phyloP scores from a whole-genome alignment of 1,140 invertebrate genomes.

The Phenacoccus solenopsis region DNA sequence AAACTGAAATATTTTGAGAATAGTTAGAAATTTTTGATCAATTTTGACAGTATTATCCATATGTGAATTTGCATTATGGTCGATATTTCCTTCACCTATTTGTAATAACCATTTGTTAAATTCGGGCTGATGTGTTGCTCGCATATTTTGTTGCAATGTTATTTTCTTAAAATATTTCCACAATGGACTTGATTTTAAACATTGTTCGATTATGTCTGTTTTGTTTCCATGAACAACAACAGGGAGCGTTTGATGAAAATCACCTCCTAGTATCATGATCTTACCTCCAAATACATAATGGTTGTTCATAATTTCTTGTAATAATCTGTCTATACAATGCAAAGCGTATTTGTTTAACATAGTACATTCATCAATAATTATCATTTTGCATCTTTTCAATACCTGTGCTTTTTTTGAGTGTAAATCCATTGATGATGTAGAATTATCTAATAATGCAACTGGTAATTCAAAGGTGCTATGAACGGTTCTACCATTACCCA shows the following conservation, averaged over 20 bases:
- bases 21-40: no score
- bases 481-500: constrained; percentile 27
- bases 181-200: neutral
- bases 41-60: no score
- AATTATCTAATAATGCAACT: neutral
- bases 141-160: neutral
- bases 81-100: constrained; percentile 4
- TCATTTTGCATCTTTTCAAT: neutral
- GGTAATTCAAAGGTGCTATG: constrained; percentile 27
- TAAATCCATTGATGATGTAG: neutral
- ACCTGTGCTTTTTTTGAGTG: neutral
- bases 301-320: neutral
- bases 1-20: no score
- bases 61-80: no score
- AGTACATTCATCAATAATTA: constrained; percentile 6
- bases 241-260: constrained; percentile 11
- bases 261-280: constrained; percentile 13
- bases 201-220: neutral
- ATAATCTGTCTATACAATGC: neutral
- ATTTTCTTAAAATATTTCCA: neutral
- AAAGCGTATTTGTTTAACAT: neutral
- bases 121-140: neutral
- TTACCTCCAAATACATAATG: constrained; percentile 10
- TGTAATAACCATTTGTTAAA: neutral
- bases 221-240: neutral